Conservation (phyloP, 2,113 vertebrate species). For the Salvelinus sp. region DNA sequence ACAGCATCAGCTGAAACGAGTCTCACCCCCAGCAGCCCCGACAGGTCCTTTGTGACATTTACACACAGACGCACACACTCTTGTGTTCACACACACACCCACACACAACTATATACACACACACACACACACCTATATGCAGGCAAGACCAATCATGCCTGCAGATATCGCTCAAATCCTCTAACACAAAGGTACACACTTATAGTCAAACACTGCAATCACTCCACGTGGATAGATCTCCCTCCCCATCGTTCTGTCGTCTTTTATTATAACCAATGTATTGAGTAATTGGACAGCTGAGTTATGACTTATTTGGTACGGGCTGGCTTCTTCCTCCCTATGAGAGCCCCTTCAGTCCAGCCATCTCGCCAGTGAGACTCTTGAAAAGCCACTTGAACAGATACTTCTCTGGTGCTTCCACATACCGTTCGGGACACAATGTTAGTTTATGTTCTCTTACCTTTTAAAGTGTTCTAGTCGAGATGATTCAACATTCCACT, state of each 20-base stretch:
- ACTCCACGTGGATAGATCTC: neutral
- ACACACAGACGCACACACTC: neutral
- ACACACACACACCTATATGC: neutral
- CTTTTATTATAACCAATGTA: neutral
- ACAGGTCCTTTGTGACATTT: constrained; percentile 30
- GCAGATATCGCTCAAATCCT: neutral
- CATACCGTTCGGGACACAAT: neutral
- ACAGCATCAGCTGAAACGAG: constrained; percentile 50
- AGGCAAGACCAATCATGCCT: neutral
- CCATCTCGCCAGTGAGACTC: neutral
- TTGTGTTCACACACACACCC: neutral
- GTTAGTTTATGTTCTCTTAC: neutral
- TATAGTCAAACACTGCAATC: neutral
- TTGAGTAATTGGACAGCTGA: neutral
- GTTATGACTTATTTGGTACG: neutral
- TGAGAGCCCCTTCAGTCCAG: neutral
- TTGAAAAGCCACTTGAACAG: neutral
- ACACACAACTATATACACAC: neutral
- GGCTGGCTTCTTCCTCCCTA: neutral
- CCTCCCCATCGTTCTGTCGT: neutral
- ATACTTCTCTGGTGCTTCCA: neutral
- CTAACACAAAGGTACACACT: neutral
- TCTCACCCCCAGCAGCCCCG: constrained; percentile 28
- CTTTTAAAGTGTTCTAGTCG: neutral
- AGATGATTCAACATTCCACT: neutral